Conservation (phyloP, 2,888 invertebrate genomes). For the Spisula subtruncata region DNA sequence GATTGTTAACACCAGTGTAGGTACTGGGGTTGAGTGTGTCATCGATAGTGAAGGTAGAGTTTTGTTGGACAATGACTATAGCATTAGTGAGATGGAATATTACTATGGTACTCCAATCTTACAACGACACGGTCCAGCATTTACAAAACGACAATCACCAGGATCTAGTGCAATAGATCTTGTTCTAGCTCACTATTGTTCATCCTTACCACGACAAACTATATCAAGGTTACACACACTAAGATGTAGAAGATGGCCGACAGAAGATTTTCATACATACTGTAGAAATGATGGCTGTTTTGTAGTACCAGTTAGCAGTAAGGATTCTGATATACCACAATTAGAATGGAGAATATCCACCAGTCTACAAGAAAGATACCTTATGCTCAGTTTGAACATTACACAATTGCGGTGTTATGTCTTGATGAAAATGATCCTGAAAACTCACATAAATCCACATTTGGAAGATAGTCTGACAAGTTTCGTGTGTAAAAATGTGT, state of each 20-base stretch:
- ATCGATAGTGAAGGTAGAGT: slow-evolving; percentile 12
- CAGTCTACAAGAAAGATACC: not conserved
- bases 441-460: slow-evolving; percentile 3
- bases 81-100: too few relatives aligned
- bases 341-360: slow-evolving; percentile 39
- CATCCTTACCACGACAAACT: not conserved
- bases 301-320: not conserved
- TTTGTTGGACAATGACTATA: not conserved
- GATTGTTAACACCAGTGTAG: not conserved
- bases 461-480: slow-evolving; percentile 20
- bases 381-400: slow-evolving; percentile 20
- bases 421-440: slow-evolving; percentile 29
- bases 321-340: not conserved
- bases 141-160: not conserved
- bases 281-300: slow-evolving; percentile 20
- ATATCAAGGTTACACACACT: not conserved
- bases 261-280: not conserved
- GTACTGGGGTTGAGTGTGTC: too few relatives aligned
- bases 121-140: slow-evolving; percentile 5
- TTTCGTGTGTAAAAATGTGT: slow-evolving; percentile 28
- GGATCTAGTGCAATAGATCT: not conserved
- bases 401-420: slow-evolving; percentile 21
- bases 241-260: not conserved
- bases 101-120: not conserved
- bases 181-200: not conserved